These are phyloP conservation scores for Drosophila orena DNA, from an alignment of 1,140 invertebrate species.

Conservation along the genomic window DNA sequence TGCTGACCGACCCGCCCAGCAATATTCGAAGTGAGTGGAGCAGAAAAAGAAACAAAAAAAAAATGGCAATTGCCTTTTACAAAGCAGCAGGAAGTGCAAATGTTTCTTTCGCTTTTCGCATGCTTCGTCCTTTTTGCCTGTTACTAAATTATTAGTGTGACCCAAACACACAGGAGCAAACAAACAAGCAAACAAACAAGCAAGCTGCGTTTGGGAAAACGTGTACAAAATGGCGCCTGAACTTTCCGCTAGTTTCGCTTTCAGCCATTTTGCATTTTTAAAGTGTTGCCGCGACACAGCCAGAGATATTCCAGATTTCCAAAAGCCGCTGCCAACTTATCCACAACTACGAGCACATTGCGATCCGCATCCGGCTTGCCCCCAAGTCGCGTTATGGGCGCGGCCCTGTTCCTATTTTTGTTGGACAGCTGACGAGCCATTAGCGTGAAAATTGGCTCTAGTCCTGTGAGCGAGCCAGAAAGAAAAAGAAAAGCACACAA, in stretches of 20 bases:
- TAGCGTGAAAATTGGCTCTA: slow-evolving; percentile 78
- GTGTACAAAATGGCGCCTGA: slow-evolving; percentile 53
- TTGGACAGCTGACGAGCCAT: slow-evolving; percentile 68
- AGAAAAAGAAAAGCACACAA: slow-evolving; percentile 10
- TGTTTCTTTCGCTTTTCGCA: slow-evolving; percentile 74
- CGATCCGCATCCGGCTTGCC: slow-evolving; percentile 3
- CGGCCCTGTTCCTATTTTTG: slow-evolving; percentile 52
- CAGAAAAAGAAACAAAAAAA: slow-evolving; percentile 7
- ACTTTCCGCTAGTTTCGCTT: slow-evolving; percentile 69
- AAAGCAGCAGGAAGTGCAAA: slow-evolving; percentile 78
- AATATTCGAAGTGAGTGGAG: slow-evolving; percentile 35
- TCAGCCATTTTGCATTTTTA: slow-evolving; percentile 76
- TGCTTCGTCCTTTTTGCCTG: slow-evolving; percentile 62
- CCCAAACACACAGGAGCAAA: slow-evolving; percentile 42
- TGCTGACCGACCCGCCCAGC: slow-evolving; percentile 70
- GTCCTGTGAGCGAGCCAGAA: slow-evolving; percentile 39
- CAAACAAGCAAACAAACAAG: neutral
- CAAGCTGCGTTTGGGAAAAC: slow-evolving; percentile 4
- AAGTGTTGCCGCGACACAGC: slow-evolving; percentile 49
- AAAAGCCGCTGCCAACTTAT: slow-evolving; percentile 16
- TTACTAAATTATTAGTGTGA: slow-evolving; percentile 80
- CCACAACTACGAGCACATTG: neutral
- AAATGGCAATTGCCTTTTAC: slow-evolving; percentile 13
- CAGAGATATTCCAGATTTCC: slow-evolving; percentile 26
- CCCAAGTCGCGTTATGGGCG: slow-evolving; percentile 61